Conservation (phyloP, 2,113 vertebrate genomes). For the Calypte anna region DNA sequence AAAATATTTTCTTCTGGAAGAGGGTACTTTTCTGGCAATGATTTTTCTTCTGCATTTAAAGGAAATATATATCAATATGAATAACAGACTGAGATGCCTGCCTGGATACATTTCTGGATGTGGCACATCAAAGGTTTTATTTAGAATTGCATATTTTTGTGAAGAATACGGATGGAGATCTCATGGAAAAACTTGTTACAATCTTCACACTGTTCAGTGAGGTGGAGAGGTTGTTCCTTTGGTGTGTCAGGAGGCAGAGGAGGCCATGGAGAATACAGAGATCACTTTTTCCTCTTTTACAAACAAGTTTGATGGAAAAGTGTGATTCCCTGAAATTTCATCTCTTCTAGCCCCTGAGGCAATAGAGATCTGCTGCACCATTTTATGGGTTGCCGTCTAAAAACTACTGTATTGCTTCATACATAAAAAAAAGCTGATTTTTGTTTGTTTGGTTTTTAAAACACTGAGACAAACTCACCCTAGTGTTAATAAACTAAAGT, state of each 20-base stretch:
- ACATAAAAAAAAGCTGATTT: background rate
- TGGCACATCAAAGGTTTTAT: background rate
- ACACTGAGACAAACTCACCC: background rate
- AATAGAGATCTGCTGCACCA: background rate
- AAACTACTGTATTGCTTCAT: background rate
- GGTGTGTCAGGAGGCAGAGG: background rate
- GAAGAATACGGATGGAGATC: background rate
- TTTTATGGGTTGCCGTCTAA: background rate
- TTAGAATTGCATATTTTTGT: background rate
- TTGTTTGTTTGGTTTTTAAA: constrained; percentile 24
- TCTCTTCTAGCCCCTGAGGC: background rate
- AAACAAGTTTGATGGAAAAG: background rate
- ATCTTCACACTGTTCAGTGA: background rate
- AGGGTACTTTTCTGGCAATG: background rate
- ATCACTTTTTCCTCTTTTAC: background rate
- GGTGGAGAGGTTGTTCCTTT: background rate
- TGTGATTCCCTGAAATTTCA: background rate
- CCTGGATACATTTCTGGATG: background rate
- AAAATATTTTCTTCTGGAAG: background rate
- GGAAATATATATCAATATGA: background rate
- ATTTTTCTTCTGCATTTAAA: background rate
- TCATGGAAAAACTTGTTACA: background rate
- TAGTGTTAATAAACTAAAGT: background rate
- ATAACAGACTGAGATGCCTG: background rate
- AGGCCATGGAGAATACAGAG: background rate